Base-by-base conservation (phyloP, 2,888 invertebrate genomes). In the Scaptomyza tumidula region DNA sequence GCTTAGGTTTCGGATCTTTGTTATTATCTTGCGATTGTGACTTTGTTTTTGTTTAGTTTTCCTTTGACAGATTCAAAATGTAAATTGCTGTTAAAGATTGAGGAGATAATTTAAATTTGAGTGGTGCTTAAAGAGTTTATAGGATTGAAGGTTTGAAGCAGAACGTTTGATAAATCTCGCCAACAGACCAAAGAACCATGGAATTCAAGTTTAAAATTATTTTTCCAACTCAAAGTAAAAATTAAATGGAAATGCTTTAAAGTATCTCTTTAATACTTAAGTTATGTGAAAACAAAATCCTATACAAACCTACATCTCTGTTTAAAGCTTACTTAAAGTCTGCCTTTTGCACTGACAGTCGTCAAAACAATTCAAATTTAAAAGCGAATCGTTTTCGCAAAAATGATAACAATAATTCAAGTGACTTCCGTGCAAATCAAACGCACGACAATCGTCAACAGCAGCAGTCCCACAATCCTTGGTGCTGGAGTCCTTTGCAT, bases 361-460 rank as follows among this genome's bases (percentile, higher is more conserved):
- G 27, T 19, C 2, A 27, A 16, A 27, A 33, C 16, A 52, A 44
- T 57, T 53, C 31, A 31, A 68, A 67, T 65, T 53, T 11, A 62
- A 70, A 73, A 24, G 48, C 44, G 69, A 80, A 67, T 68, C 60
- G 61, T 44, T 64, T 73, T 49, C 43, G 41, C 46, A 53, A 48
- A 68, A 77, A 68, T 75, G 78, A 71, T 71, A 70, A 70, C 76
- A 75, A 82, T 85, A 76, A 73, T 71, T 76, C 73, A 85, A 76
- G 66, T 53, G 66, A 78, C 78, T 82, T 70, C 86, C 78, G 75
- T 65, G 62, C 66, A 78, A 80, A 80, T 86, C 75, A 82, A 69
- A 74, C 69, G 48, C 62, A 67, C 77, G 67, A 69, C 75, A 82
- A 60, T 65, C 63, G 59, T 55, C 55, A 58, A 29, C 29, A 27